Evolutionary conservation across 2,797 vertebrate species (phyloP).

Genomic region (Sebastes minor): DNA sequence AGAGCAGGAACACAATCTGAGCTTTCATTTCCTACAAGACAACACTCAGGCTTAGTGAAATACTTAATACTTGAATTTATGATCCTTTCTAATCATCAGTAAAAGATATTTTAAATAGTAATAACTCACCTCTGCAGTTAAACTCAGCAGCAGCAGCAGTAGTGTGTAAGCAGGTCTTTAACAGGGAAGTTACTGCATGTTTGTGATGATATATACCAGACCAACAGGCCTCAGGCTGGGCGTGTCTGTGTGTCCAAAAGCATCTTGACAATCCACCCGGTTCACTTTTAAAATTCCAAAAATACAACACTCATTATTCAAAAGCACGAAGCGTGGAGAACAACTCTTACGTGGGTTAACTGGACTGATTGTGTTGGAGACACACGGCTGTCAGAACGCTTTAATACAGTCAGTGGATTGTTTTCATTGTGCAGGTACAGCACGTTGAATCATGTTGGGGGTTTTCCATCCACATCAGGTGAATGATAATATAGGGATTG

Average conservation of each 20-base stretch:
- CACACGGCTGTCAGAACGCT: background rate
- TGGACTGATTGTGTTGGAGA: background rate
- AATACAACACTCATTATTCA: background rate
- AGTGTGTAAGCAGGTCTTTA: background rate
- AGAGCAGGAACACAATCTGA: slow-evolving; percentile 38
- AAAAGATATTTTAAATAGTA: background rate
- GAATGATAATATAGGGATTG: background rate
- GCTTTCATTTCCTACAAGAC: slow-evolving; percentile 46
- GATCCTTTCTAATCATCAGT: background rate
- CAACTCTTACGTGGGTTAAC: background rate
- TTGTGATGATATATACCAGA: background rate
- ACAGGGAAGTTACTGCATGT: background rate
- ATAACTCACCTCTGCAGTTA: background rate
- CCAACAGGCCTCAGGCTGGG: background rate
- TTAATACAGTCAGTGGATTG: background rate
- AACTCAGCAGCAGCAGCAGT: background rate
- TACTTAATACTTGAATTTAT: background rate
- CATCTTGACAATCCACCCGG: slow-evolving; percentile 31
- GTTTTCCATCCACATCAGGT: background rate
- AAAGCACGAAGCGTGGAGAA: background rate
- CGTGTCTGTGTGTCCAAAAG: background rate
- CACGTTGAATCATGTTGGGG: background rate
- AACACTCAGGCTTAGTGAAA: background rate
- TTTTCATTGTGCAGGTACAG: background rate
- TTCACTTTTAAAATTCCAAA: slow-evolving; percentile 10